A percentile compares a stretch with the other conserved stretches of the same genome.
Conservation (phyloP, 2,888 invertebrate genomes). For the Campoletis raptor region DNA sequence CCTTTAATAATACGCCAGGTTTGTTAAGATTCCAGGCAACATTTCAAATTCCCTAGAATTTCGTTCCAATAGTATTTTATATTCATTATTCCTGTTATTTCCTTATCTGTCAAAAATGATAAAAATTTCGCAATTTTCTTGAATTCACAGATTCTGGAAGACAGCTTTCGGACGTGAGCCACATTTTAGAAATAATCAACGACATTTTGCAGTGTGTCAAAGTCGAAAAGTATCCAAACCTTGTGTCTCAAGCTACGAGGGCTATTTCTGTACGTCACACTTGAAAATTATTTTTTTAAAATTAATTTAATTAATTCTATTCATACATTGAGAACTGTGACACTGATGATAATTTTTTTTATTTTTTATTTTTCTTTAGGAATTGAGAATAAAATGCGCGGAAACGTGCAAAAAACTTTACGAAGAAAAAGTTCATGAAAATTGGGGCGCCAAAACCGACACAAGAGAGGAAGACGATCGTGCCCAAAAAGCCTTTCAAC, state of each 20-base stretch:
- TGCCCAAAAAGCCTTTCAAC: constrained; percentile 76
- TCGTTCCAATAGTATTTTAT: background rate
- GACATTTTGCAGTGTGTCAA: constrained; percentile 78
- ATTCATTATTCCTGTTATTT: too few relatives aligned
- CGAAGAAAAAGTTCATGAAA: constrained; percentile 70
- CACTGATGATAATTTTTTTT: background rate
- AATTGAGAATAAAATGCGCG: constrained; percentile 72
- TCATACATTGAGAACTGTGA: background rate
- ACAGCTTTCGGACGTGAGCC: constrained; percentile 74
- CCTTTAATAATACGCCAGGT: constrained; percentile 74
- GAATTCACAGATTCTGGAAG: constrained; percentile 71
- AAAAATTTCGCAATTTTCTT: too few relatives aligned
- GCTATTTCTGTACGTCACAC: constrained; percentile 67
- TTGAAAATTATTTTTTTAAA: too few relatives aligned
- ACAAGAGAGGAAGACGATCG: constrained; percentile 71
- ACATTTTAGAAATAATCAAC: constrained; percentile 75
- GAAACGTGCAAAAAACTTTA: constrained; percentile 70
- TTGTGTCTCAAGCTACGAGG: constrained; percentile 67
- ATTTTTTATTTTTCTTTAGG: constrained; percentile 67
- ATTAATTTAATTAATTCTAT: background rate
- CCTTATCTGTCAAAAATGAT: too few relatives aligned
- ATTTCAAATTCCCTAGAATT: background rate
- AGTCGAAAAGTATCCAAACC: constrained; percentile 72
- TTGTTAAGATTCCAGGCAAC: constrained; percentile 26
- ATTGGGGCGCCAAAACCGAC: constrained; percentile 71